Base-by-base conservation (phyloP, 2,888 invertebrate genomes). In the Sclerodermus sp. region DNA sequence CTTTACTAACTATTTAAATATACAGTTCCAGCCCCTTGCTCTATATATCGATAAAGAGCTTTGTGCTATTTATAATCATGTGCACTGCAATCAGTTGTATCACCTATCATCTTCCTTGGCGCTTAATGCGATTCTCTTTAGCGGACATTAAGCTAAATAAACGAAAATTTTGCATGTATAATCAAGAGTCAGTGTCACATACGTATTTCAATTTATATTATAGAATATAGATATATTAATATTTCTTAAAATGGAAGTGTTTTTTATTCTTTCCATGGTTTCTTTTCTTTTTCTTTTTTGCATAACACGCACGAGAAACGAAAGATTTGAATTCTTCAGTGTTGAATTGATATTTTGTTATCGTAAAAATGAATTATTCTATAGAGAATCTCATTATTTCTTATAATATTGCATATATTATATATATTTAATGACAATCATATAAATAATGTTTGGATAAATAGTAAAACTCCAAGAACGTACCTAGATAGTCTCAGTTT, bases 41-140 rank as follows among this genome's bases (percentile, higher is more conserved):
- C 65, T 57, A 62, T 60, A 64, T 62, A 55, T 57, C 57, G 51
- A 57, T 64, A 59, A 56, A 64, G 68, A 72, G 70, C 68, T 76
- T 76, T 77, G 77, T 76, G 76, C 76, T 76, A 73, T 76, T 71
- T 76, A 72, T 70, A 74, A 73, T 76, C 68, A 64, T 77, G 76
- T 76, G 77, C 77, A 76, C 70, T 72, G 64, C 58, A 23, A 64
- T 64, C 52, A 38, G 45, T 57, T 55, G 49, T 53, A 49, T 65
- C 66, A 51, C 59, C 60, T 67, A 66, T 67, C 61, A 63, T 68
- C 60, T 67, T 66, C 61, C 63, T 67, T 65, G 62, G 64, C 70
- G 55, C 58, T 47, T 60, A 64, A 67, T 68, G 62, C 52, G 67
- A 70, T 67, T 66, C 62, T 65, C 71, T 62, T 66, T 59, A 68